A percentile compares a stretch with the other conserved stretches of the same genome.
Conservation (phyloP, 2,888 invertebrate species). For the Torymus texanus region DNA sequence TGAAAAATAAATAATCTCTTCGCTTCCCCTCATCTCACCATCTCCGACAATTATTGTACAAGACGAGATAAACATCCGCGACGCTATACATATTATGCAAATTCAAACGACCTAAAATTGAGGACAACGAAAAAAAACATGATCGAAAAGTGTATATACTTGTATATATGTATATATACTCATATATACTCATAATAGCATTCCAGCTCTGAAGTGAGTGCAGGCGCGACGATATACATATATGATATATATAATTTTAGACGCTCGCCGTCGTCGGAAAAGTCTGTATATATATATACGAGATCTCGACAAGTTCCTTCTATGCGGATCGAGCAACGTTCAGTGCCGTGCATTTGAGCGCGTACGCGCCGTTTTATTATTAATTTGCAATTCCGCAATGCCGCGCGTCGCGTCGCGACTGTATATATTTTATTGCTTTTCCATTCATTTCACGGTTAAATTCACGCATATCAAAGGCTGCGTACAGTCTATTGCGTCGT, state of each 20-base stretch:
- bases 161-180: too few relatives aligned
- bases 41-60: constrained; percentile 19
- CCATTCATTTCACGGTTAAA: constrained; percentile 25
- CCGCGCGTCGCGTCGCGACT: neutral
- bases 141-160: too few relatives aligned
- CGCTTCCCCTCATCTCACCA: neutral
- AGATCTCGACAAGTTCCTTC: constrained; percentile 3
- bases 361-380: constrained; percentile 23
- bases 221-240: too few relatives aligned
- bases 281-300: too few relatives aligned
- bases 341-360: constrained; percentile 2
- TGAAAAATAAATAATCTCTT: constrained; percentile 22
- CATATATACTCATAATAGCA: too few relatives aligned
- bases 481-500: neutral
- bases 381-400: constrained; percentile 51
- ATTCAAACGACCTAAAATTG: too few relatives aligned
- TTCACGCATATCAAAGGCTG: neutral
- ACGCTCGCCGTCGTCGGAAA: too few relatives aligned
- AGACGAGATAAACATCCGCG: constrained; percentile 2
- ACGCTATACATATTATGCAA: too few relatives aligned
- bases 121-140: too few relatives aligned
- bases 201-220: too few relatives aligned
- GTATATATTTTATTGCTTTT: constrained; percentile 42
- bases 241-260: too few relatives aligned
- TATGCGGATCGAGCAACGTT: constrained; percentile 6